phyloP scores from a whole-genome alignment of 2,113 vertebrate species.

The Grus americana region DNA sequence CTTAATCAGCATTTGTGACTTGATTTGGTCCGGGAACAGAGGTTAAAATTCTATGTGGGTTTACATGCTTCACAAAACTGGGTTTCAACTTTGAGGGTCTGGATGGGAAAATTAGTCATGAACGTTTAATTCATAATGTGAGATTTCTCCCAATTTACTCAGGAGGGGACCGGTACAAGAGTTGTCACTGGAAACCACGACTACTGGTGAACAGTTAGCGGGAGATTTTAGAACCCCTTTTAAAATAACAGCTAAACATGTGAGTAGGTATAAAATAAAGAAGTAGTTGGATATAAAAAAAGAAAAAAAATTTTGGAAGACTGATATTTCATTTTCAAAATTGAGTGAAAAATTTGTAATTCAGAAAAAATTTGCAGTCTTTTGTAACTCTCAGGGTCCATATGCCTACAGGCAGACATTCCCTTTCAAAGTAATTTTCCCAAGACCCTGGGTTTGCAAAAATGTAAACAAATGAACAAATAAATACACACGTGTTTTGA shows the following conservation, averaged over 20 bases:
- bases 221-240: not conserved
- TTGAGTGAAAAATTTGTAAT: not conserved
- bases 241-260: not conserved
- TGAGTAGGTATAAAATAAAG: not conserved
- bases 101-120: not conserved
- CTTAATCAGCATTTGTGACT: not conserved
- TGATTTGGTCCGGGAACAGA: not conserved
- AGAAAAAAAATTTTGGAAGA: not conserved
- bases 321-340: slow-evolving; percentile 6
- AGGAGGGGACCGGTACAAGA: not conserved
- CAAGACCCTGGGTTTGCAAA: not conserved
- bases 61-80: not conserved
- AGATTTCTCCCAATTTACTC: not conserved
- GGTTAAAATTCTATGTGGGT: not conserved
- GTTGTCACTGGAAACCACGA: not conserved
- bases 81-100: not conserved
- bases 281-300: not conserved
- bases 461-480: not conserved
- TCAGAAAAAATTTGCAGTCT: not conserved
- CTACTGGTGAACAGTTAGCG: not conserved
- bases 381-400: not conserved
- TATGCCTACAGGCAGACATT: not conserved
- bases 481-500: not conserved
- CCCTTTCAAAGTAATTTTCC: not conserved
- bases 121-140: not conserved